Evolutionary conservation across 2,888 invertebrate species (phyloP), one percentile per base, ranked within the genome.

Genomic region (Drosophila kanekoi): DNA sequence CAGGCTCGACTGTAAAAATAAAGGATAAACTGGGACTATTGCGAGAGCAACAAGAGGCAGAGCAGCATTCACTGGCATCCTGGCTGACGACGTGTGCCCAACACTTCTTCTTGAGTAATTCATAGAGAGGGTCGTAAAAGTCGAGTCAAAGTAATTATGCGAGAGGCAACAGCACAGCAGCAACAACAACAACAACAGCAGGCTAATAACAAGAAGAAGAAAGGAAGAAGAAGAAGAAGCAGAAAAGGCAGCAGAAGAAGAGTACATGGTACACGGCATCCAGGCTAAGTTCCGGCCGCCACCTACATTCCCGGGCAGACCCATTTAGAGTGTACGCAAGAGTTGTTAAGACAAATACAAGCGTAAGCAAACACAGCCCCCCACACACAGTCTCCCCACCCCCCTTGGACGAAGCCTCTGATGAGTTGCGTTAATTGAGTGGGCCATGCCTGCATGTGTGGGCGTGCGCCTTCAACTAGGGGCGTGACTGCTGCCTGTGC

Each of bases 71-170:
- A 28, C 53, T 54, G 68, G 58, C 68, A 76, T 58, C 74, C 74
- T 63, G 65, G 62, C 59, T 47, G 62, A 56, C 64, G 67, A 79
- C 88, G 87, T 84, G 86, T 65, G 72, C 56, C 64, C 75, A 75
- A 87, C 84, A 82, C 88, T 85, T 87, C 88, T 72, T 77, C 82
- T 82, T 85, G 88, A 85, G 87, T 88, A 86, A 85, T 86, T 81
- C 87, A 83, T 80, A 78, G 76, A 66, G 78, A 80, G 75, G 88
- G 83, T 88, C 87, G 88, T 86, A 86, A 86, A 88, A 84, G 83
- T 88, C 83, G 81, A 86, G 89, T 86, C 84, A 84, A 84, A 88
- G 84, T 88, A 84, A 84, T 84, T 84, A 84, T 84, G 87, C 80
- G 72, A 75, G 68, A 53, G 79, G 54, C 71, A 80, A 48, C 59